Evolutionary conservation across 1,140 invertebrate species (phyloP).

Genomic region (Dufourea novaeangliae): DNA sequence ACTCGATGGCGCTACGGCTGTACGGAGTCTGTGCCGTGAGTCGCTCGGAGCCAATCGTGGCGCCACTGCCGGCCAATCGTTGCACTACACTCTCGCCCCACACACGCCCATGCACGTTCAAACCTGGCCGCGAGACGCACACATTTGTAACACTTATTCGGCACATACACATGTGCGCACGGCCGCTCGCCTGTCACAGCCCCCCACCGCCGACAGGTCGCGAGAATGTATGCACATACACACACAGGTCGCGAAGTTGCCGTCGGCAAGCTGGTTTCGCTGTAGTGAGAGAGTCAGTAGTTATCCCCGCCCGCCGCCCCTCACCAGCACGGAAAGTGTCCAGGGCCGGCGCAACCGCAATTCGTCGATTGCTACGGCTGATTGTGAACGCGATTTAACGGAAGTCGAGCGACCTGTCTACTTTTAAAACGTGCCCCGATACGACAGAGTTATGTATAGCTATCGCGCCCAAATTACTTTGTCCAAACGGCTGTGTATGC

Average conservation of each 20-base stretch:
- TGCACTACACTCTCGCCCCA: background rate
- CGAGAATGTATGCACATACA: conserved; percentile 1
- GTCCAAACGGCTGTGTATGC: conserved; percentile 59
- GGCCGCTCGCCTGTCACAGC: no score
- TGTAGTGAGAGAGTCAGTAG: conserved; percentile 18
- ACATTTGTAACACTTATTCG: background rate
- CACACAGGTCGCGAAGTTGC: background rate
- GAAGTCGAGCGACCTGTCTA: conserved; percentile 56
- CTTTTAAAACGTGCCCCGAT: conserved; percentile 58
- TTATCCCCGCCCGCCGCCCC: conserved; percentile 38
- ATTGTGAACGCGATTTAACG: conserved; percentile 66
- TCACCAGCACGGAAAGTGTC: conserved; percentile 40
- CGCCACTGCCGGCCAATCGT: conserved; percentile 29
- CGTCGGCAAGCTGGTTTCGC: conserved; percentile 4
- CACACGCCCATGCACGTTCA: background rate
- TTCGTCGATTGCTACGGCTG: conserved; percentile 63
- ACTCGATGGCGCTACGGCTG: conserved; percentile 60
- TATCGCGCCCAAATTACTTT: conserved; percentile 56
- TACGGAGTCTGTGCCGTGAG: conserved; percentile 46
- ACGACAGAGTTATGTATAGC: conserved; percentile 55
- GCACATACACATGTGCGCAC: background rate
- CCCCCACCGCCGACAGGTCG: conserved; percentile 24
- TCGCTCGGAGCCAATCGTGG: background rate
- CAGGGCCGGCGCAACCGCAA: conserved; percentile 65
- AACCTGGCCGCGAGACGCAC: background rate